phyloP scores from a whole-genome alignment of 2,113 vertebrate species.

The Hypocryptadius cinnamomeus region DNA sequence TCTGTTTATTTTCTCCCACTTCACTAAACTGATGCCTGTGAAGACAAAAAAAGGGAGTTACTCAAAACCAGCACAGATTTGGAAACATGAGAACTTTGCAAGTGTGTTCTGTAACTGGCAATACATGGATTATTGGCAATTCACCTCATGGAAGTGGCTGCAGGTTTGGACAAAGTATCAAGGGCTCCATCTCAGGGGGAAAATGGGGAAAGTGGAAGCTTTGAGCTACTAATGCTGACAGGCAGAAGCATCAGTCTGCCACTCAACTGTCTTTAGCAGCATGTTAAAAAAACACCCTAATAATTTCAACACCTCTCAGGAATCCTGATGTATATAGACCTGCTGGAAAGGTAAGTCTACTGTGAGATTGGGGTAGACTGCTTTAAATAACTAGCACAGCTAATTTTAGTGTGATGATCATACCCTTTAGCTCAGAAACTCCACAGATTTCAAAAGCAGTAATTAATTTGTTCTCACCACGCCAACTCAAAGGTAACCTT shows the following conservation, averaged over 20 bases:
- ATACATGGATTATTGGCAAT: background rate
- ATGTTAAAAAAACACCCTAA: background rate
- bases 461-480: background rate
- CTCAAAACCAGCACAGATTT: background rate
- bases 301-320: background rate
- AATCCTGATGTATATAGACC: background rate
- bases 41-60: background rate
- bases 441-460: background rate
- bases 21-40: background rate
- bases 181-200: background rate
- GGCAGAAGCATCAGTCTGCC: background rate
- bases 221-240: background rate
- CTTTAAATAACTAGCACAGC: background rate
- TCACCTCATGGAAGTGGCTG: background rate
- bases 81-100: background rate
- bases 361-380: background rate
- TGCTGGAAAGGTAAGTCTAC: background rate
- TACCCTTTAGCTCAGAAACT: background rate
- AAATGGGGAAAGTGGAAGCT: background rate
- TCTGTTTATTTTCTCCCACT: background rate
- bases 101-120: background rate
- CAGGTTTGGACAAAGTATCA: background rate
- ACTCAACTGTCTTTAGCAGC: background rate
- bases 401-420: background rate
- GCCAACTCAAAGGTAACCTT: background rate